Evolutionary conservation across 2,113 vertebrate genomes (phyloP).

Genomic region (Sebastes fasciatus): DNA sequence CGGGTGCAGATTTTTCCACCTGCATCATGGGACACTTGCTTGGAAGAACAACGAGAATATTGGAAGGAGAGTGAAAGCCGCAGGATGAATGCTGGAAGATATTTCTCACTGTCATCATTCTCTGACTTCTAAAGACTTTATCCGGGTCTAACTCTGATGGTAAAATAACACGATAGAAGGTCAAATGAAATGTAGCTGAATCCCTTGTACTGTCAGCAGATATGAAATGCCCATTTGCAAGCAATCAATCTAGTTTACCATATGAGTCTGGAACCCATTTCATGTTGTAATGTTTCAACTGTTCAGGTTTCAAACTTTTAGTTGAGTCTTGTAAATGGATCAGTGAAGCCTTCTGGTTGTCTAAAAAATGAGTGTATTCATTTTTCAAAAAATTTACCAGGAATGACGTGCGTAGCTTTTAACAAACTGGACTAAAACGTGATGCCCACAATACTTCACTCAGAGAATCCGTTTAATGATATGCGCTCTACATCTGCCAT

Average conservation of each 20-base stretch:
- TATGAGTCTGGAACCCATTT: conserved; percentile 52
- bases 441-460: conserved; percentile 46
- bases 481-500: neutral
- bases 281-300: conserved; percentile 38
- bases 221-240: conserved; percentile 47
- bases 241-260: conserved; percentile 41
- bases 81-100: conserved; percentile 54
- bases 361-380: conserved; percentile 3
- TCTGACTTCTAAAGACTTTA: conserved; percentile 53
- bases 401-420: conserved; percentile 14
- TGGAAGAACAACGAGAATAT: conserved; percentile 42
- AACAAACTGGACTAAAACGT: conserved; percentile 13
- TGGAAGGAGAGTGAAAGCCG: conserved; percentile 33
- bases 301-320: conserved; percentile 40
- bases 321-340: conserved; percentile 30
- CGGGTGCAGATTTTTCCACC: conserved; percentile 61
- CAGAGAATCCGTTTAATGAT: neutral
- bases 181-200: conserved; percentile 31
- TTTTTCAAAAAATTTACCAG: conserved; percentile 27
- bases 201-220: conserved; percentile 28
- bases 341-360: conserved; percentile 10
- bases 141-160: conserved; percentile 60
- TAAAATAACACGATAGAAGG: conserved; percentile 38
- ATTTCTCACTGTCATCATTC: conserved; percentile 51
- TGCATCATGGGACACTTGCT: conserved; percentile 56